phyloP scores from a whole-genome alignment of 1,140 invertebrate genomes.

The Scaptomyza graminum region DNA sequence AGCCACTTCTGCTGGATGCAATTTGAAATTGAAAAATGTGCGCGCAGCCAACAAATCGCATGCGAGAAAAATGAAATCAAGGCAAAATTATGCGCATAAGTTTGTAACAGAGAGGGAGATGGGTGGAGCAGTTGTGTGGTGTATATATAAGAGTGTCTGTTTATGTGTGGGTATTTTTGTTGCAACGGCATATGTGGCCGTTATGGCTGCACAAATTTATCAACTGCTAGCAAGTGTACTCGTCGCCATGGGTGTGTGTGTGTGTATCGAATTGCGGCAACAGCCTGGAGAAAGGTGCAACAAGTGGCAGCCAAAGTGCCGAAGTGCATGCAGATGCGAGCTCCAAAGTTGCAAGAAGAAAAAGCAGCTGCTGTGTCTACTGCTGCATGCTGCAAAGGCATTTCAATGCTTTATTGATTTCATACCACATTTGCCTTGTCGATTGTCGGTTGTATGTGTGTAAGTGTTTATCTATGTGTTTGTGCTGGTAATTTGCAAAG shows the following conservation, averaged over 20 bases:
- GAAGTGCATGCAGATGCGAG: constrained; percentile 50
- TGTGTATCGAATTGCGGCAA: constrained; percentile 63
- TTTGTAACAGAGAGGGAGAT: constrained; percentile 18
- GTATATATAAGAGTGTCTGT: constrained; percentile 6
- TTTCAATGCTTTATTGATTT: constrained; percentile 76
- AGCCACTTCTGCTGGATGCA: constrained; percentile 42
- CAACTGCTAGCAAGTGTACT: constrained; percentile 44
- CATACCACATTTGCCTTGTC: constrained; percentile 69
- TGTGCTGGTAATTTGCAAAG: constrained; percentile 39
- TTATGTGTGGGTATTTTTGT: constrained; percentile 35
- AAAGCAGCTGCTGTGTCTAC: constrained; percentile 50
- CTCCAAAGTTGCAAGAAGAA: constrained; percentile 24
- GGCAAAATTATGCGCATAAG: constrained; percentile 81
- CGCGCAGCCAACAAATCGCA: constrained; percentile 70
- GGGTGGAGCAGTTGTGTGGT: background rate
- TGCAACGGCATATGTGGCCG: constrained; percentile 70
- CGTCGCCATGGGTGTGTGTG: constrained; percentile 16
- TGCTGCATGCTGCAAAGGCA: constrained; percentile 50
- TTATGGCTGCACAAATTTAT: constrained; percentile 77
- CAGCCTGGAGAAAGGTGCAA: constrained; percentile 72
- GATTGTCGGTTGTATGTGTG: constrained; percentile 38
- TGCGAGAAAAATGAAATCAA: constrained; percentile 82
- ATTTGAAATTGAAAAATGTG: constrained; percentile 76
- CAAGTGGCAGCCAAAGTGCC: constrained; percentile 75
- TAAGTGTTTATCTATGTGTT: constrained; percentile 29